Percentiles rank a stretch among this genome's conserved stretches.
These are phyloP conservation scores for Wiebesia pumilae DNA, from an alignment of 1,140 invertebrate genomes.

Conservation along the genomic window DNA sequence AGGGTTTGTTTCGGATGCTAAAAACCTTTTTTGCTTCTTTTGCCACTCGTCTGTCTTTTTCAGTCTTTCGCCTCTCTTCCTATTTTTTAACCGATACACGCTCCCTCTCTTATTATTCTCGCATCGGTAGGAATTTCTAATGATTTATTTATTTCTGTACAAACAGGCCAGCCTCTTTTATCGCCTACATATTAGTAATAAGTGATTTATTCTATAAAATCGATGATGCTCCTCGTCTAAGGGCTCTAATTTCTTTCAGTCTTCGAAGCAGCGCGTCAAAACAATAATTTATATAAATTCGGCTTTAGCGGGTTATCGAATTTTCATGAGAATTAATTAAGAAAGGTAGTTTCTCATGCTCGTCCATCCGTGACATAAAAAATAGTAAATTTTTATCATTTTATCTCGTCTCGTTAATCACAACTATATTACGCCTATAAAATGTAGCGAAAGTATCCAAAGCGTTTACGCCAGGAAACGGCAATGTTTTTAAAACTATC, in stretches of 20 bases:
- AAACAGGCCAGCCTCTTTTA: conserved; percentile 42
- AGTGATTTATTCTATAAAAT: conserved; percentile 42
- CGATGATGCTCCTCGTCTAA: not conserved
- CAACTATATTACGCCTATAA: too few species aligned
- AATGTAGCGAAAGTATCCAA: too few species aligned
- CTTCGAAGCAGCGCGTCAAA: conserved; percentile 37
- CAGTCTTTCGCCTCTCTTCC: conserved; percentile 6
- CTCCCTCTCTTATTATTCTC: conserved; percentile 37
- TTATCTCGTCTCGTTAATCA: not conserved
- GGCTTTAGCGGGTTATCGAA: not conserved
- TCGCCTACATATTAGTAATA: conserved; percentile 40
- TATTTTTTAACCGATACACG: conserved; percentile 23
- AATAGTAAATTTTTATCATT: not conserved
- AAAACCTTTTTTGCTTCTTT: conserved; percentile 35
- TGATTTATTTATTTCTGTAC: conserved; percentile 50
- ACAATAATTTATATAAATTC: conserved; percentile 44
- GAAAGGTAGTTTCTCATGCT: not conserved
- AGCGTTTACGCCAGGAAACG: too few species aligned
- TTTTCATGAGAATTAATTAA: not conserved
- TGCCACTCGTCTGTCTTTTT: conserved; percentile 43
- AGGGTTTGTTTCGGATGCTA: conserved; percentile 60
- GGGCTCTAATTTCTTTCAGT: conserved; percentile 13
- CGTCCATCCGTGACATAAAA: not conserved
- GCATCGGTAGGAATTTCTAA: conserved; percentile 44
- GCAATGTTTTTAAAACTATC: too few species aligned